Percentiles rank a stretch among this genome's conserved stretches.
phyloP scores from a whole-genome alignment of 2,797 vertebrate species.

The Gadopsis marmoratus region DNA sequence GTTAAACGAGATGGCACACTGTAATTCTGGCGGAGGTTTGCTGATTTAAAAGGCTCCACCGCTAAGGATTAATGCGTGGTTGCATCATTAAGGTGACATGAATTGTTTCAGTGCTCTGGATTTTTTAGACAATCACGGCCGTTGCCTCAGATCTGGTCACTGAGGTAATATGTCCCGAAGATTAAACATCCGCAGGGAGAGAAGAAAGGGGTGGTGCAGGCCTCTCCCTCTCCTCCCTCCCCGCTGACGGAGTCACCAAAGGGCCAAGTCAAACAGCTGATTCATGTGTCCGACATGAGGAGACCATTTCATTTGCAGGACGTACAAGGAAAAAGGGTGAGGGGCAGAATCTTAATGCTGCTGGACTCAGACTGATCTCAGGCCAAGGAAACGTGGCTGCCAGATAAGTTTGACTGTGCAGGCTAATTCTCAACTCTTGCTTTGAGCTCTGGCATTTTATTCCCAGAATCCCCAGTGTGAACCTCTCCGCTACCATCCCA shows the following conservation, averaged over 20 bases:
- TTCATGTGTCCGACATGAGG: slow-evolving; percentile 71
- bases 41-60: slow-evolving; percentile 64
- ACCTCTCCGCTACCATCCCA: slow-evolving; percentile 25
- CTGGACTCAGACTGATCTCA: slow-evolving; percentile 52
- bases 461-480: slow-evolving; percentile 31
- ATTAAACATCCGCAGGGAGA: slow-evolving; percentile 73
- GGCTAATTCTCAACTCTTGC: slow-evolving; percentile 6
- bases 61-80: slow-evolving; percentile 57
- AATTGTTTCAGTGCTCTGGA: slow-evolving; percentile 65
- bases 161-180: slow-evolving; percentile 77
- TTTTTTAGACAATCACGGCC: slow-evolving; percentile 68
- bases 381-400: slow-evolving; percentile 58
- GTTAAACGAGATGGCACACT: slow-evolving; percentile 70
- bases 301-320: slow-evolving; percentile 52
- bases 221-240: slow-evolving; percentile 23
- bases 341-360: slow-evolving; percentile 70
- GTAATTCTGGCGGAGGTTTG: slow-evolving; percentile 70
- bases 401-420: slow-evolving; percentile 47
- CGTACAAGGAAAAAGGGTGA: slow-evolving; percentile 32
- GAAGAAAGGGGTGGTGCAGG: slow-evolving; percentile 26
- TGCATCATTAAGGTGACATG: slow-evolving; percentile 69
- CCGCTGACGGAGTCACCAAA: slow-evolving; percentile 34
- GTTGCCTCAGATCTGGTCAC: slow-evolving; percentile 86
- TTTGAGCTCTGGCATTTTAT: slow-evolving; percentile 63
- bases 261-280: slow-evolving; percentile 77